A percentile compares a stretch with the other conserved stretches of the same genome.
Evolutionary conservation across 2,113 vertebrate species (phyloP).

Genomic region (Leptobrachium ailaonicum): DNA sequence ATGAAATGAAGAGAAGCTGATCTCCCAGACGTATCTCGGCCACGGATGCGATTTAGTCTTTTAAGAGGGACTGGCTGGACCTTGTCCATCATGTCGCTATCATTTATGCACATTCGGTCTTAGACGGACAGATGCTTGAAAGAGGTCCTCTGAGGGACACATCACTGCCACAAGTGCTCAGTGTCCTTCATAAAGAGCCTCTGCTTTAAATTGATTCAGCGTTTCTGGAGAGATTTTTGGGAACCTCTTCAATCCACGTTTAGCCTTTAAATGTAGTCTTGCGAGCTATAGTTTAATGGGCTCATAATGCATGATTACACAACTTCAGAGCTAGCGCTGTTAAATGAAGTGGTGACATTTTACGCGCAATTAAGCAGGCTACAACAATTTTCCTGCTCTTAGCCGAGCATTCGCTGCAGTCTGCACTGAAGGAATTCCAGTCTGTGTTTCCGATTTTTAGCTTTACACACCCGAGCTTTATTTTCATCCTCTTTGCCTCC

Average conservation of each 20-base stretch:
- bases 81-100: not conserved
- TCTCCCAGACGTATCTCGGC: no score
- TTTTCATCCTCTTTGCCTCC: slow-evolving; percentile 21
- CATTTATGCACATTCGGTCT: not conserved
- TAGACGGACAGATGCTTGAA: not conserved
- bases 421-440: slow-evolving; percentile 40
- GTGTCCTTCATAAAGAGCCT: not conserved
- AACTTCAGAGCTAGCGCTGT: slow-evolving; percentile 50
- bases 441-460: slow-evolving; percentile 38
- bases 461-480: slow-evolving; percentile 30
- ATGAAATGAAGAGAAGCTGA: not conserved
- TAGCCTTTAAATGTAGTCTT: slow-evolving; percentile 47
- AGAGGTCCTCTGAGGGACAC: not conserved
- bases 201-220: slow-evolving; percentile 26
- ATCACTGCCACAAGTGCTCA: not conserved
- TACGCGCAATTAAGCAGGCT: slow-evolving; percentile 54
- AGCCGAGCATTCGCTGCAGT: slow-evolving; percentile 39
- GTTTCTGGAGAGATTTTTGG: slow-evolving; percentile 24
- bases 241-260: slow-evolving; percentile 35
- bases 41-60: not conserved
- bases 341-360: slow-evolving; percentile 57
- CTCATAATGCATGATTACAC: slow-evolving; percentile 48
- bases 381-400: slow-evolving; percentile 56
- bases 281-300: slow-evolving; percentile 51
- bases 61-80: not conserved